phyloP scores from a whole-genome alignment of 2,113 vertebrate genomes.

The Sylvilagus bachmani region DNA sequence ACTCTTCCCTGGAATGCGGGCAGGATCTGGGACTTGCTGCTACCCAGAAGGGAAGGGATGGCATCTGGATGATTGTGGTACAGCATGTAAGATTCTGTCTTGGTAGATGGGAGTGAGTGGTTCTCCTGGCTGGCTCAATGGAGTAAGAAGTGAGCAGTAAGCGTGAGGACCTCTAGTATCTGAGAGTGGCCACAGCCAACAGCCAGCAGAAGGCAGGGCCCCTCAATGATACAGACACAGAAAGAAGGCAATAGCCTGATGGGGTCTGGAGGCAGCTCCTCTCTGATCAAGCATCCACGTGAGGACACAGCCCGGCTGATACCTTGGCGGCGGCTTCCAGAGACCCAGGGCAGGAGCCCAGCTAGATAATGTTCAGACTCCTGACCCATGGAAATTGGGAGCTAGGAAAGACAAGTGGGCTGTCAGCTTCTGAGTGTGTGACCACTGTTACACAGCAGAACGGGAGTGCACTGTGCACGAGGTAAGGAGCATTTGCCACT shows the following conservation, averaged over 20 bases:
- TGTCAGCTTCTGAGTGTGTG: no score
- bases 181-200: not conserved
- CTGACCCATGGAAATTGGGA: not conserved
- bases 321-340: not conserved
- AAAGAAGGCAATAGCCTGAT: not conserved
- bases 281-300: not conserved
- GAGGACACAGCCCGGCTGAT: no score
- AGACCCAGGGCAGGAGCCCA: not conserved
- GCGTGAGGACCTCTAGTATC: no score
- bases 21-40: not conserved
- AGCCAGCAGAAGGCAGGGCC: not conserved
- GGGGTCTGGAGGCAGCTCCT: not conserved
- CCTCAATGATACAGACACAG: not conserved
- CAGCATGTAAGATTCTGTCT: not conserved
- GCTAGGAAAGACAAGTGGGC: no score
- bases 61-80: no score
- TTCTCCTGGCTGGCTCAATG: not conserved
- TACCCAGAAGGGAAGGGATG: no score
- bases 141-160: not conserved
- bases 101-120: not conserved
- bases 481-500: not conserved
- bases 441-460: not conserved
- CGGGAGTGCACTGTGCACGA: no score
- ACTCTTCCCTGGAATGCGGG: not conserved
- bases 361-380: not conserved